Evolutionary conservation across 1,140 invertebrate genomes (phyloP), one percentile per base, ranked within the genome.

Genomic region (Drosophila chauvacae): DNA sequence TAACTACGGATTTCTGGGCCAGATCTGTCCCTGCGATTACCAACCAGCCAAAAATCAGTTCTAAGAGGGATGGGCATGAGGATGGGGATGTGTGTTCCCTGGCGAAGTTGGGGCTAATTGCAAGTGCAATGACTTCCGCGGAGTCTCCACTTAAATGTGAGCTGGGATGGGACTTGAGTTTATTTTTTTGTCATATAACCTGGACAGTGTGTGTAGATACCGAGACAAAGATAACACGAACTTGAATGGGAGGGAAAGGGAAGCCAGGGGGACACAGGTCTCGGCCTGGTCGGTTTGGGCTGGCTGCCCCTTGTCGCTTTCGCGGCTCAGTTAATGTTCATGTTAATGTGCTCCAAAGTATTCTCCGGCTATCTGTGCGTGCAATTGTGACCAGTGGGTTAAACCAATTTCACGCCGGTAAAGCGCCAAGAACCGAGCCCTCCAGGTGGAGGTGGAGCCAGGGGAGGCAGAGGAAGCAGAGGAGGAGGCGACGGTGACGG

Each of bases 361-460:
- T 68, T 68, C 76, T 68, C 45, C 68, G 45, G 60, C 77, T 69
- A 66, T 60, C 60, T 63, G 80, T 83, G 84, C 77, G 85, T 88
- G 84, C 85, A 88, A 88, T 88, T 88, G 85, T 88, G 85, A 88
- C 85, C 85, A 88, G 85, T 85, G 86, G 88, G 88, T 91, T 91
- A 91, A 91, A 91, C 88, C 88, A 91, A 91, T 91, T 91, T 91
- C 88, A 91, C 88, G 88, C 88, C 88, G 81, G 81, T 81, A 88
- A 91, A 88, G 79, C 83, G 81, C 88, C 84, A 88, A 80, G 77
- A 88, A 83, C 81, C 85, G 81, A 80, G n/a, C 11, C n/a, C 28
- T 18, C 28, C 18, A 26, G 6, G 23, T 23, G 23, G 16, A 13
- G 23, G 45, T 16, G 5, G 13, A 28, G 18, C 0, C 0, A 9